These are phyloP conservation scores for Toxotes lorentzi DNA, from an alignment of 2,797 vertebrate genomes.

Conservation along the genomic window DNA sequence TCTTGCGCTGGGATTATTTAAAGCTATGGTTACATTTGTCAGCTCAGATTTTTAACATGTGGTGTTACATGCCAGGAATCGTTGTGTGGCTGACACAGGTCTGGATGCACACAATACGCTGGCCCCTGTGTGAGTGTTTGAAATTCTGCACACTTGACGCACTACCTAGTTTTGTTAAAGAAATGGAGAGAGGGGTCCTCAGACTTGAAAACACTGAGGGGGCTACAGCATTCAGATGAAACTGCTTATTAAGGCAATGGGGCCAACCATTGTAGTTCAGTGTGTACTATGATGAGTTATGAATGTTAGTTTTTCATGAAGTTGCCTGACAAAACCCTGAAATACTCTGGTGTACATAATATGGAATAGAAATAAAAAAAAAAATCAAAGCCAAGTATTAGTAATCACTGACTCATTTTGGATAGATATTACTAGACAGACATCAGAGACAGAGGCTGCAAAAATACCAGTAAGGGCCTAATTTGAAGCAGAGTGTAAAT, in stretches of 20 bases:
- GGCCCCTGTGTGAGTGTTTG: not conserved
- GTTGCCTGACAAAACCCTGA: not conserved
- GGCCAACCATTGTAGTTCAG: not conserved
- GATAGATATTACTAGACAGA: constrained; percentile 38
- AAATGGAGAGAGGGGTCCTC: not conserved
- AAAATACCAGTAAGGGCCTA: constrained; percentile 28
- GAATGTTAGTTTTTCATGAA: not conserved
- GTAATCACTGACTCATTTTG: constrained; percentile 52
- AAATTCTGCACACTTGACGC: not conserved
- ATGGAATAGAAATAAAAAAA: not conserved
- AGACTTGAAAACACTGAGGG: not conserved
- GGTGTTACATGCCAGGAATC: not conserved
- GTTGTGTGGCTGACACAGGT: not conserved
- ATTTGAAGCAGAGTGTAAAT: constrained; percentile 43
- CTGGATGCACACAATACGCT: too few species aligned
- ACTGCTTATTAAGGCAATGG: not conserved
- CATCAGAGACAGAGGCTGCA: constrained; percentile 26
- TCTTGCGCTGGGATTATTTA: not conserved
- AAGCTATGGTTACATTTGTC: not conserved
- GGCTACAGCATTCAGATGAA: not conserved
- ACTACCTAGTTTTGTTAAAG: not conserved
- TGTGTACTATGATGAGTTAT: not conserved
- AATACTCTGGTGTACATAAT: not conserved
- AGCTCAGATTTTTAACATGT: not conserved
- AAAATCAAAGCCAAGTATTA: constrained; percentile 14